These are phyloP conservation scores for Mormyrops attenuatus DNA, from an alignment of 2,797 vertebrate species.

Conservation along the genomic window DNA sequence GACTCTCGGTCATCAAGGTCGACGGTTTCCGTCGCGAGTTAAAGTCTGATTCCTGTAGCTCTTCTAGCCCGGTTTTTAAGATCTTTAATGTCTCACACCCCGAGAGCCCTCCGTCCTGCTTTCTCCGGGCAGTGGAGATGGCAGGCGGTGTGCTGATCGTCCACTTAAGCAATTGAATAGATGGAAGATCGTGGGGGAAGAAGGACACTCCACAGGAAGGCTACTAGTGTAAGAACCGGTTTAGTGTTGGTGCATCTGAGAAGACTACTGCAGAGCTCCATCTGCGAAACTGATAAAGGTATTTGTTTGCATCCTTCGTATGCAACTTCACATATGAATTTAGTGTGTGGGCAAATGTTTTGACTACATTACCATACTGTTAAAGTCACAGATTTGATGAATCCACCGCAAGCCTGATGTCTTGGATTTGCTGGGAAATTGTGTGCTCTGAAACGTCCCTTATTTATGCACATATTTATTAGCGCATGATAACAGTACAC, in stretches of 20 bases:
- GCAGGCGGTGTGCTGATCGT: not conserved
- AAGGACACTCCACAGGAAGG: not conserved
- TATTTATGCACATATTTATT: constrained; percentile 19
- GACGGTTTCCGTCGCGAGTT: not conserved
- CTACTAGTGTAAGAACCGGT: not conserved
- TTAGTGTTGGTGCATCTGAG: not conserved
- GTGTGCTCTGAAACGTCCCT: not conserved
- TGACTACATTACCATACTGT: not conserved
- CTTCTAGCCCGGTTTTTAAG: not conserved
- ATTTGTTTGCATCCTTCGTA: not conserved
- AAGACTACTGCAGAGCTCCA: not conserved
- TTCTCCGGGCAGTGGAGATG: not conserved
- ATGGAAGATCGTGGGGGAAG: not conserved
- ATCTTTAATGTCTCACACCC: not conserved
- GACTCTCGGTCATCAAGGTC: constrained; percentile 5
- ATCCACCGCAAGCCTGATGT: not conserved
- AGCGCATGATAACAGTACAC: not conserved
- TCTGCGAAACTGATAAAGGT: not conserved
- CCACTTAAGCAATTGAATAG: not conserved
- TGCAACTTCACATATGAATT: not conserved
- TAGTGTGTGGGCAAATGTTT: not conserved
- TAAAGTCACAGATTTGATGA: constrained; percentile 2
- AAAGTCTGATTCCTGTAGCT: not conserved
- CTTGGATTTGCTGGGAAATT: not conserved
- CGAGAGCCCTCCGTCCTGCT: not conserved